Evolutionary conservation across 2,888 invertebrate species (phyloP).

Genomic region (Rhyacophila evoluta): DNA sequence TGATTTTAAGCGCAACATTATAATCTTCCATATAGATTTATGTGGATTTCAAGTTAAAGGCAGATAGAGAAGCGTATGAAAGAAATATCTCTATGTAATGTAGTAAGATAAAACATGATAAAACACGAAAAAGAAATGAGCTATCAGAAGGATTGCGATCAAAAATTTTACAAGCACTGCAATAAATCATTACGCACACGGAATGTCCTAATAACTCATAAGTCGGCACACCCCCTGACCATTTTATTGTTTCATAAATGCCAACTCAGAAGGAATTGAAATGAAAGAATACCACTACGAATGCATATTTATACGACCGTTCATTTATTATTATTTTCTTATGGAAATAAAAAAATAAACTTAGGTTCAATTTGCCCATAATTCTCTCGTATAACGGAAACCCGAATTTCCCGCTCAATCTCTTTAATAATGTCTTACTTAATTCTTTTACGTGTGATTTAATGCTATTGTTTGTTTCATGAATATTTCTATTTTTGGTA

Average conservation of each 20-base stretch:
- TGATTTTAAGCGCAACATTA: too few relatives aligned
- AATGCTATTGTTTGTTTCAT: not conserved
- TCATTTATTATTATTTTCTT: constrained; percentile 20
- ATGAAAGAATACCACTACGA: constrained; percentile 30
- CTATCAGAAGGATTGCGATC: not conserved
- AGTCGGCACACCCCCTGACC: constrained; percentile 34
- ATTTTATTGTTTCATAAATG: constrained; percentile 51
- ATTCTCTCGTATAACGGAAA: constrained; percentile 8
- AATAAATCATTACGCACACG: constrained; percentile 45
- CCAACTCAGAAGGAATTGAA: constrained; percentile 32
- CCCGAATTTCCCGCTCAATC: constrained; percentile 16
- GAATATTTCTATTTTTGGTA: not conserved
- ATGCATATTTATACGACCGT: not conserved
- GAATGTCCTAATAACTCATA: constrained; percentile 51
- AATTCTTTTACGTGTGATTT: not conserved
- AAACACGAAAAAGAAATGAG: too few relatives aligned
- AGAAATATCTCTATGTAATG: too few relatives aligned
- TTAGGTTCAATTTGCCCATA: not conserved
- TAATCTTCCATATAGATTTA: too few relatives aligned
- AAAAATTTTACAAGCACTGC: not conserved
- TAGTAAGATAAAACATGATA: too few relatives aligned
- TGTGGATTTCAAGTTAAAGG: too few relatives aligned
- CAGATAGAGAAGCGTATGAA: too few relatives aligned
- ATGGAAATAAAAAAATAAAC: constrained; percentile 22
- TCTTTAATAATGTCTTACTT: not conserved